Base-by-base conservation (phyloP, 2,797 vertebrate genomes). In the Phataginus tetradactyla region DNA sequence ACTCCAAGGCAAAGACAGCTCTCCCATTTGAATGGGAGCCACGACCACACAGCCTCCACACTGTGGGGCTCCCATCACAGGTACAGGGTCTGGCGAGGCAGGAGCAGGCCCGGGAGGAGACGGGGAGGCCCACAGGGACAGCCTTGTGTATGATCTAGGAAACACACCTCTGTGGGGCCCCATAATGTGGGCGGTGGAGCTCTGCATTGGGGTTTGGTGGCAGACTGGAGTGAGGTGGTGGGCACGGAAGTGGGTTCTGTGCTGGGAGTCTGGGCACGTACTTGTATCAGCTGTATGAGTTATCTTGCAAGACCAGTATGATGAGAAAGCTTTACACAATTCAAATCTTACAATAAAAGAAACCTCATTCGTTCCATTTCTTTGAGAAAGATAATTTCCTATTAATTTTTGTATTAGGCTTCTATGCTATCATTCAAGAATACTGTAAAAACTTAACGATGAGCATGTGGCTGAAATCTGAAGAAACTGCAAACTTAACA, bases 341-440 rank as follows among this genome's bases (percentile, higher is more conserved):
- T 3, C 39, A 69, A 81, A 49, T 27, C 29, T 75, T 71, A 39
- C 92, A 86, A 39, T 42, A 75, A 80, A 55, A 66, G 45, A 34
- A 71, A 34, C 0, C 14, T 66, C 4, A 1, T 86, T 88, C 29
- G 66, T 64, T 89, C 32, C 53, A 78, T 85, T 34, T 57, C 53
- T 51, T 14, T n/a, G 57, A 64, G 66, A 80, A 85, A 83, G 17
- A 59, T 80, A 61, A 92, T 51, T 83, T 42, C 4, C 14, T 81
- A 15, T 84, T 66, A 88, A 59, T 32, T 42, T 89, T 90, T 49
- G 15, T 74, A 20, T 89, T 95, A 7, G 51, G 12, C 32, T 69
- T 68, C 23, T 95, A 32, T 72, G 64, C 94, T 97, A 69, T 89
- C 81, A 92, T 94, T 96, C 57, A 97, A 72, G 4, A 94, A 68